A percentile compares a stretch with the other conserved stretches of the same genome.
These are phyloP conservation scores for Congeria kusceri DNA, from an alignment of 2,888 invertebrate species.

Conservation along the genomic window DNA sequence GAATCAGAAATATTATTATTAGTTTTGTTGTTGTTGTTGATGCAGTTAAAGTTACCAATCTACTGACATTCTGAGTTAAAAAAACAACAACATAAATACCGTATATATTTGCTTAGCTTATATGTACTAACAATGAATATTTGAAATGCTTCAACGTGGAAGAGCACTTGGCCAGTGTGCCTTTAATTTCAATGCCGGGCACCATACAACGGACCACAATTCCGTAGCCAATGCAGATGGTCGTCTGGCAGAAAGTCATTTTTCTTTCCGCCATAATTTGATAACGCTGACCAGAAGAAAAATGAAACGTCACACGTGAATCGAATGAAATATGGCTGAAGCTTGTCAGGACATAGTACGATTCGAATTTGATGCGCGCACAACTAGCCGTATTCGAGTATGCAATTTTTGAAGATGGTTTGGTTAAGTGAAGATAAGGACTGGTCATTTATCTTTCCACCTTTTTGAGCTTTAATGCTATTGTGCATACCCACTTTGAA, in stretches of 20 bases:
- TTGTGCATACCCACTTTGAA: neutral
- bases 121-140: no score
- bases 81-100: no score
- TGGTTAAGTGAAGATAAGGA: constrained; percentile 5
- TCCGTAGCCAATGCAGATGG: constrained; percentile 51
- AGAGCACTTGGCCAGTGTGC: constrained; percentile 15
- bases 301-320: constrained; percentile 62
- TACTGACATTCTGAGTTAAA: no score
- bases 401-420: constrained; percentile 22
- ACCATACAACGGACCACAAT: no score
- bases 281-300: constrained; percentile 64
- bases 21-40: no score
- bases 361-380: constrained; percentile 61
- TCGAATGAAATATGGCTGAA: constrained; percentile 63
- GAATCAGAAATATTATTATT: no score
- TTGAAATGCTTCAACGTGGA: no score
- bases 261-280: constrained; percentile 65
- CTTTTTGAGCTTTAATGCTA: neutral
- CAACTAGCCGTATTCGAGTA: constrained; percentile 9
- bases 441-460: constrained; percentile 7
- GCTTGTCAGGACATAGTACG: constrained; percentile 51
- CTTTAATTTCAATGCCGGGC: constrained; percentile 2
- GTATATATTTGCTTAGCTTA: no score
- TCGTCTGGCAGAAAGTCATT: constrained; percentile 63
- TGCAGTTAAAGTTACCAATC: no score